A percentile compares a stretch with the other conserved stretches of the same genome.
phyloP scores from a whole-genome alignment of 2,797 vertebrate species.

The Sciurus vulgaris region DNA sequence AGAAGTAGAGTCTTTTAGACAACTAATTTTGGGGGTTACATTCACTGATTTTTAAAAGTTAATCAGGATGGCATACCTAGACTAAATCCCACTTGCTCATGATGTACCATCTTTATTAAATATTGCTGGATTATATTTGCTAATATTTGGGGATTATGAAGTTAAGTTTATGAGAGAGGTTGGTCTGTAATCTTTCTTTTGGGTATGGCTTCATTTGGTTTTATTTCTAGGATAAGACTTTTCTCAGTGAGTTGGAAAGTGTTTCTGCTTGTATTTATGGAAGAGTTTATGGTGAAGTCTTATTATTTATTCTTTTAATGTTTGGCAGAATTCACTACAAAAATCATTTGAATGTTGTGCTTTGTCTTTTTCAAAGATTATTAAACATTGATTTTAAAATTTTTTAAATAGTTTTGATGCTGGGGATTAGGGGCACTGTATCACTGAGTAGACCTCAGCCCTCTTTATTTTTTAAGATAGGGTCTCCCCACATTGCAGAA shows the following conservation, averaged over 20 bases:
- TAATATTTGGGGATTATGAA: not conserved
- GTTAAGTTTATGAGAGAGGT: not conserved
- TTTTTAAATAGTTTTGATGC: too few species aligned
- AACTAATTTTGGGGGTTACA: not conserved
- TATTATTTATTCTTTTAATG: not conserved
- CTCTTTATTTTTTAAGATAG: too few species aligned
- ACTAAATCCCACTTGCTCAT: not conserved
- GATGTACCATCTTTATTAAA: not conserved
- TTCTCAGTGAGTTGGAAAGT: not conserved
- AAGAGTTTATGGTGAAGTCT: not conserved
- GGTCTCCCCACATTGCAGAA: too few species aligned
- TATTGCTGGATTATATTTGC: not conserved
- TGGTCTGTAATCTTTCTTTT: not conserved
- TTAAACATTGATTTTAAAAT: not conserved
- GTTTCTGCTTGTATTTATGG: not conserved
- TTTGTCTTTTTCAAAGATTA: not conserved
- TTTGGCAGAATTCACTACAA: not conserved
- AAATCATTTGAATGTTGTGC: too few species aligned
- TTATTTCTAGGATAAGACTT: not conserved
- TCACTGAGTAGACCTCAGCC: too few species aligned
- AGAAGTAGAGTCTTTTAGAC: not conserved
- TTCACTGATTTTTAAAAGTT: not conserved
- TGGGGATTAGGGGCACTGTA: too few species aligned
- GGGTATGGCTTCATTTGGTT: not conserved
- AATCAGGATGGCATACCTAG: not conserved